Base-by-base conservation (phyloP, 2,888 invertebrate genomes). In the Hypsopygia costalis region DNA sequence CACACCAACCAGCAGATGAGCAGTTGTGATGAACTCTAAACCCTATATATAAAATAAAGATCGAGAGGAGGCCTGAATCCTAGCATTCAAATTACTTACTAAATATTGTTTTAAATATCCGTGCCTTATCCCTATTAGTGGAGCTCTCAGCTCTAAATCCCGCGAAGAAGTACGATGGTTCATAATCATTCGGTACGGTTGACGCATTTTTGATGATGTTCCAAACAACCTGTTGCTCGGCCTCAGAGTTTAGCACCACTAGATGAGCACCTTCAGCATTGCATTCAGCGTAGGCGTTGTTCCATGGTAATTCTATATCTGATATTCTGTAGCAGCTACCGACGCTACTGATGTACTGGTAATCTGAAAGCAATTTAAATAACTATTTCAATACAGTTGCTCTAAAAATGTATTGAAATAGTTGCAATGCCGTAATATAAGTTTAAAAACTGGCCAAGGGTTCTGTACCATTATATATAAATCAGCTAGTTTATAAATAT, bases 281-380 rank as follows among this genome's bases (percentile, higher is more conserved):
- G 44, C 83, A 83, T 29, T 75, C 74, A 0, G 57, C 58, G 29
- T 68, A 75, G 0, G 81, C 81, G 39, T 74, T 57, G 38, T 76
- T 69, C 83, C 83, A 83, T 0, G 71, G 57, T 27, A 46, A 63
- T 0, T 65, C 47, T 0, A 49, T n/a, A 0, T 22, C 33, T 0
- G 78, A 59, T 0, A 79, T 59, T 34, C 58, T 78, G 58, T 83
- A 83, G 47, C 83, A 83, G 37, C 81, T 78, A 1, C 71, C 61
- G 1, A 65, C 53, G 22, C 53, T 52, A n/a, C 50, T 30, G 3
- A 54, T 52, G 49, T 70, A 75, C 22, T 44, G 35, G 49, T 79
- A 81, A 10, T 51, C 81, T 81, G 54, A n/a, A 52, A 54, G 2
- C n/a, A n/a, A n/a, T n/a, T n/a, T n/a, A n/a, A n/a, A n/a, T n/a